These are phyloP conservation scores for Campylorhamphus procurvoides DNA, from an alignment of 2,113 vertebrate genomes.

Conservation along the genomic window DNA sequence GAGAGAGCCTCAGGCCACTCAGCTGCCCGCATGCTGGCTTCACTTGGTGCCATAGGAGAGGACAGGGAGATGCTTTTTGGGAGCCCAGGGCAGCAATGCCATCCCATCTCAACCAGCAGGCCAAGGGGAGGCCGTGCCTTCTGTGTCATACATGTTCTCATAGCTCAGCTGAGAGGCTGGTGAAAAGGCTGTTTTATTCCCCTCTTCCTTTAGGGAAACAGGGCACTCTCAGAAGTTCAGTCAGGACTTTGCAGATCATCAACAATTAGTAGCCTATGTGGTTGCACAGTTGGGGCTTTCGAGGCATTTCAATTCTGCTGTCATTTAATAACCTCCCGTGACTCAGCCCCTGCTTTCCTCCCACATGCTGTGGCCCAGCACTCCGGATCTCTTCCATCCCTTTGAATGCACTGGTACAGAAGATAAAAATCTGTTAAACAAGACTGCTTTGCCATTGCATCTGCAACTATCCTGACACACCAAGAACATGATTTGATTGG, in stretches of 20 bases:
- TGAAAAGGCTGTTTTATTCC: neutral
- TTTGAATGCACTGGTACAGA: neutral
- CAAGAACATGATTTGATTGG: neutral
- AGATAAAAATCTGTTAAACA: conserved; percentile 1
- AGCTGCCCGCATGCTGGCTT: fast-evolving
- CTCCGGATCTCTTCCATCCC: neutral
- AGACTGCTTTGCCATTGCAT: neutral
- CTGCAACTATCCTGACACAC: neutral
- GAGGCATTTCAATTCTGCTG: conserved; percentile 7
- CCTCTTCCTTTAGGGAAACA: neutral
- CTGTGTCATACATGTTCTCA: fast-evolving
- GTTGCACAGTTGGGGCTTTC: neutral
- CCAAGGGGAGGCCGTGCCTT: neutral
- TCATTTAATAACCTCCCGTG: conserved; percentile 4
- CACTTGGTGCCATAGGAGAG: neutral
- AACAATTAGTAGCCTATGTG: neutral
- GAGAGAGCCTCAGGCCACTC: neutral
- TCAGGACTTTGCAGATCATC: neutral
- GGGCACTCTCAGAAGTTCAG: neutral
- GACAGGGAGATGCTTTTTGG: neutral
- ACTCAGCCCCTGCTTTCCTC: conserved; percentile 23
- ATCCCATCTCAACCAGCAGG: neutral
- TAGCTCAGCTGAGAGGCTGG: neutral
- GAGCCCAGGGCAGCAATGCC: neutral
- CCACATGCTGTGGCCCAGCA: neutral